These are phyloP conservation scores for Prunella strophiata DNA, from an alignment of 2,797 vertebrate species.

Conservation along the genomic window DNA sequence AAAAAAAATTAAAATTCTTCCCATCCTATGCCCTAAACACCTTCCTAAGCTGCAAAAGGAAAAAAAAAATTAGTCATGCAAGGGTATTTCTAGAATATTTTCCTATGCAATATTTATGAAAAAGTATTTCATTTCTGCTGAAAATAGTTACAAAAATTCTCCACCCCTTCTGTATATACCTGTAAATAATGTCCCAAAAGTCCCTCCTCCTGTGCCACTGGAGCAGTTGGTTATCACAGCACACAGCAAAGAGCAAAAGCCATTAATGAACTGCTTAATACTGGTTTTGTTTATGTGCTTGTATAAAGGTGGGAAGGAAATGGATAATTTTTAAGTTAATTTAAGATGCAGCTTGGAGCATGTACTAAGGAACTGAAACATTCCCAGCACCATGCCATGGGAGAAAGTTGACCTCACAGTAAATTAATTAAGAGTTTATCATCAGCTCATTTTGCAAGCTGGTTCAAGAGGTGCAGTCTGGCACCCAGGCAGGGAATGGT, in stretches of 20 bases:
- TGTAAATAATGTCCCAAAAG: neutral
- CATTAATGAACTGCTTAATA: neutral
- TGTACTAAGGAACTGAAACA: neutral
- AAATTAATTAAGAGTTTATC: neutral
- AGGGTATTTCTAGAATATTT: neutral
- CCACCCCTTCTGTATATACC: neutral
- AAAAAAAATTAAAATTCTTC: neutral
- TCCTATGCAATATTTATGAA: neutral
- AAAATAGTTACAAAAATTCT: neutral
- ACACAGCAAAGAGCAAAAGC: neutral
- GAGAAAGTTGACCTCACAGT: neutral
- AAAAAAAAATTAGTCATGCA: neutral
- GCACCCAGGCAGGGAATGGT: neutral
- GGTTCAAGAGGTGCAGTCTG: neutral
- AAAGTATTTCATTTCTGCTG: neutral
- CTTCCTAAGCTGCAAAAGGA: neutral
- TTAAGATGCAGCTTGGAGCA: neutral
- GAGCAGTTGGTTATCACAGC: neutral
- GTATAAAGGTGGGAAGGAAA: neutral
- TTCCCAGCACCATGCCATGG: neutral
- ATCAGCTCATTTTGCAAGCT: neutral
- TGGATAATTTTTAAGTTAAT: neutral
- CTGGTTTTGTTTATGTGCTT: neutral
- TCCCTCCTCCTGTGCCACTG: neutral
- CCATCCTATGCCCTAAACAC: neutral